Base-by-base conservation (phyloP, 2,113 vertebrate species). In the Mesitornis unicolor region DNA sequence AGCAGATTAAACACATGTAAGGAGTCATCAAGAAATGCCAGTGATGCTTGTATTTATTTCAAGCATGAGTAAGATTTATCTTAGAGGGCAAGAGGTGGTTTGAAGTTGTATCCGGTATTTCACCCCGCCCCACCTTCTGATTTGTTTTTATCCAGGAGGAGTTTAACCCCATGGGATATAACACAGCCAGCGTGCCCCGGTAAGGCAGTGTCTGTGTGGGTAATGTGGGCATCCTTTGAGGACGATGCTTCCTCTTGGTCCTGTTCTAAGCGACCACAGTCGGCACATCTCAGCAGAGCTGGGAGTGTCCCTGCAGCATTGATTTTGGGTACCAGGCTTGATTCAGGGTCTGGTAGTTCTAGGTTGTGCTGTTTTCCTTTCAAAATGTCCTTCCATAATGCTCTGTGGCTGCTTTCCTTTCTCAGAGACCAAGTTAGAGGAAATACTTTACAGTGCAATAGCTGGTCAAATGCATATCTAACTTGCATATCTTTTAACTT, bases 161-260 rank as follows among this genome's bases (percentile, higher is more conserved):
- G 6, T 68, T 42, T 64, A 79, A 71, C 38, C 31, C 53, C 26
- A 8, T 0, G 3, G 84, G 31, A 22, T 21, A 18, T 10, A 63
- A 38, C 6, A 7, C 28, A 47, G 21, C 15, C 53, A 73, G 40
- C 0, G 0, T 40, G 40, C 60, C 54, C 43, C 63, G 69, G 59
- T 33, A 15, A 43, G 38, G 74, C 54, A 74, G 69, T 4, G 2
- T 24, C 47, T 60, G 43, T 9, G 5, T 20, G 63, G 67, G 25
- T 50, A 24, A 11, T 16, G 26, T 51, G 36, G 65, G 47, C 73
- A 68, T 78, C 60, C 56, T 36, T 28, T 70, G 8, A 51, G 81
- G 36, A 71, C 33, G 87, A 16, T 36, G 26, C 35, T 73, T 77
- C 35, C 48, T 63, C 47, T 42, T 15, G 6, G n/a, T 75, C 31